Evolutionary conservation across 2,113 vertebrate genomes (phyloP).

Genomic region (Nesogale talazaci): DNA sequence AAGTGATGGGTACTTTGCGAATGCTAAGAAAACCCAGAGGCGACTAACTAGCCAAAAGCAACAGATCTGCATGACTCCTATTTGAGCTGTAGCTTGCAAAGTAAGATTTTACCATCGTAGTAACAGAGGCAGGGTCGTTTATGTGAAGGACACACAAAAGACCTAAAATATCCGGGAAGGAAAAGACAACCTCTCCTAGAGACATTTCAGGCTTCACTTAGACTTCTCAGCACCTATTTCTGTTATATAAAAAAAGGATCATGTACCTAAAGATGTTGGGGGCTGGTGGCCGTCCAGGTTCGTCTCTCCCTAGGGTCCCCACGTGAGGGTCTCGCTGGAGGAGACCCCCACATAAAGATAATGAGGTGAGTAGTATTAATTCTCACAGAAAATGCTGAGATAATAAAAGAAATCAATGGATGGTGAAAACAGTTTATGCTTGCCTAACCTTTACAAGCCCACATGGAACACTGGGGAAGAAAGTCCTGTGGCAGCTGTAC

Average conservation of each 20-base stretch:
- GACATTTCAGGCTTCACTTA: too few species aligned
- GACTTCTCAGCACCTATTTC: background rate
- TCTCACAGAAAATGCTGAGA: background rate
- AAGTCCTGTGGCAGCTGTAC: background rate
- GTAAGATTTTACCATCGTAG: background rate
- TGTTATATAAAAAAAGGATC: background rate
- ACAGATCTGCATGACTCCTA: background rate
- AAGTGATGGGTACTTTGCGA: background rate
- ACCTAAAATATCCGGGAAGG: background rate
- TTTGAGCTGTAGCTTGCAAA: background rate
- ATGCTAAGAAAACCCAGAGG: background rate
- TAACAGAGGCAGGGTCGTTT: background rate
- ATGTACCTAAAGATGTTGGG: too few species aligned
- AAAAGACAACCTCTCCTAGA: background rate
- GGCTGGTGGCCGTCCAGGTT: too few species aligned
- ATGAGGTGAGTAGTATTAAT: background rate
- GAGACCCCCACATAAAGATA: too few species aligned
- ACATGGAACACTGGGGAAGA: background rate
- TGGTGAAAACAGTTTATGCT: background rate
- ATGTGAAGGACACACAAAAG: background rate
- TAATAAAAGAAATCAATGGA: background rate
- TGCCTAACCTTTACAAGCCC: background rate
- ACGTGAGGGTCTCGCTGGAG: too few species aligned
- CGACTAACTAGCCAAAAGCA: background rate
- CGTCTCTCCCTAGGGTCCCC: too few species aligned